phyloP scores from a whole-genome alignment of 1,140 invertebrate genomes.

The Orchesella cincta region DNA sequence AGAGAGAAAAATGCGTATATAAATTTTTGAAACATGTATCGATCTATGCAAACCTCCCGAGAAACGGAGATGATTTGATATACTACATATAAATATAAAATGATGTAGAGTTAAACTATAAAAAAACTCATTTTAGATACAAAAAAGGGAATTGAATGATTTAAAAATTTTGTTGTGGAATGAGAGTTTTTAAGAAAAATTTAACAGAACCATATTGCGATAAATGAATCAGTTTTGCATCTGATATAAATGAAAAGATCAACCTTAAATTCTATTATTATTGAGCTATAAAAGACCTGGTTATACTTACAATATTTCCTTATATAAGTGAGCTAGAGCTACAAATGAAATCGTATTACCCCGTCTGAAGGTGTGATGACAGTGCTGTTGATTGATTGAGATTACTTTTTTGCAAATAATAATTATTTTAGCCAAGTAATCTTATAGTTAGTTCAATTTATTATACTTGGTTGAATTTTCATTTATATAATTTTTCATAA shows the following conservation, averaged over 20 bases:
- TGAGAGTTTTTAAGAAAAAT: too few relatives aligned
- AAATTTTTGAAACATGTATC: neutral
- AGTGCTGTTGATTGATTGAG: constrained; percentile 23
- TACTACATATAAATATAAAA: neutral
- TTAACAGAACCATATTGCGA: too few relatives aligned
- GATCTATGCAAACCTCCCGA: constrained; percentile 15
- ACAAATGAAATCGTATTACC: neutral
- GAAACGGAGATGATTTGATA: constrained; percentile 24
- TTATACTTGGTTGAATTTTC: too few relatives aligned
- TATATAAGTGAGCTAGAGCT: neutral
- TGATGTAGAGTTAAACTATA: neutral
- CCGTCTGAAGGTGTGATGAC: neutral
- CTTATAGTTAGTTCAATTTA: too few relatives aligned
- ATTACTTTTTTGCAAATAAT: neutral
- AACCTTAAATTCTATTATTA: neutral
- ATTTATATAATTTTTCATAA: too few relatives aligned
- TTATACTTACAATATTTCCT: neutral
- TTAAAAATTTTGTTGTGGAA: neutral
- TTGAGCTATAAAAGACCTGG: constrained; percentile 25
- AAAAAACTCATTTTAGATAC: neutral
- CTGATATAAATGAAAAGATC: neutral
- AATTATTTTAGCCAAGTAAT: too few relatives aligned
- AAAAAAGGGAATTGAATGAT: neutral
- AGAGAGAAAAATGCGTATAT: neutral
- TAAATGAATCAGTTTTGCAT: neutral